These are phyloP conservation scores for Pteruthius melanotis DNA, from an alignment of 2,113 vertebrate genomes.

Conservation along the genomic window DNA sequence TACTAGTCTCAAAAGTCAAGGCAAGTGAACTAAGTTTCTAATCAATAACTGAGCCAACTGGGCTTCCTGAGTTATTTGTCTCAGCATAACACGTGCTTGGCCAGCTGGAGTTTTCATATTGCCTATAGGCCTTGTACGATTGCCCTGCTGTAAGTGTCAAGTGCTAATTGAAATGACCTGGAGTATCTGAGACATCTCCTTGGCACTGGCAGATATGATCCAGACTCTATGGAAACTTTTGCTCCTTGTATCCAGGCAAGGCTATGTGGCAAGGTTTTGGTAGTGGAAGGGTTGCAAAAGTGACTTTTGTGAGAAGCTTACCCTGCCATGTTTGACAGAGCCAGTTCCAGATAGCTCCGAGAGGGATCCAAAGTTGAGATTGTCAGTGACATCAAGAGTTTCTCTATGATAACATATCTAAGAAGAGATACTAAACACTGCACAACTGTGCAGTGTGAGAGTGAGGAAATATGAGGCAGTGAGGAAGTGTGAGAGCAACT, in stretches of 20 bases:
- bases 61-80: background rate
- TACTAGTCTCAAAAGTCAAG: background rate
- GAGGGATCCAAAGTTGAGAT: background rate
- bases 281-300: background rate
- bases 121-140: background rate
- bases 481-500: too few species aligned
- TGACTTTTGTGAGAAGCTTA: background rate
- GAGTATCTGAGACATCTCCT: background rate
- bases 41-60: background rate
- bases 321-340: too few species aligned
- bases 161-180: background rate
- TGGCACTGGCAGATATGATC: background rate
- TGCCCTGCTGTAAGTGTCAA: background rate
- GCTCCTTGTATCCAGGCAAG: background rate
- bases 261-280: fast-evolving
- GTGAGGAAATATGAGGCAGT: background rate
- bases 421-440: background rate
- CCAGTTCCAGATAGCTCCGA: background rate
- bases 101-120: background rate
- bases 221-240: background rate
- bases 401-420: background rate
- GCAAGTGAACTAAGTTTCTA: background rate
- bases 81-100: background rate
- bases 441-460: too few species aligned
- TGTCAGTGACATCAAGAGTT: background rate